Base-by-base conservation (phyloP, 2,113 vertebrate species). In the Centrocercus urophasianus region DNA sequence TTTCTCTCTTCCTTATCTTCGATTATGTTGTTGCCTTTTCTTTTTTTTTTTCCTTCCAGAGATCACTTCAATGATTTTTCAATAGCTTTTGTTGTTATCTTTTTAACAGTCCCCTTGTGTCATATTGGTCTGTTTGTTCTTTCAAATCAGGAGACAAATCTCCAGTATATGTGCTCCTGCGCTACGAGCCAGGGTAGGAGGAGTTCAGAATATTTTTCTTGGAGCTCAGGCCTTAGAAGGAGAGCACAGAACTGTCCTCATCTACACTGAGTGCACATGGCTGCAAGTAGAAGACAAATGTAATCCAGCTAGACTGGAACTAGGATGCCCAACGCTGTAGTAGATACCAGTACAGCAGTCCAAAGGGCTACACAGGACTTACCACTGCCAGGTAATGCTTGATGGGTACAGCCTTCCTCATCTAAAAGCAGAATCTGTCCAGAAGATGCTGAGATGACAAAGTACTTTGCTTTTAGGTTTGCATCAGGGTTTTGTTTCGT, bases 1-100 rank as follows among this genome's bases (percentile, higher is more conserved):
- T 20, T 77, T 79, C 45, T 89, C 43, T 88, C 28, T 71, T 69
- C 36, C 18, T 74, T 67, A 48, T 71, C 83, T 90, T 69, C 20
- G 6, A 73, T 69, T 78, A 73, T 0, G 2, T n/a, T 32, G 52
- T 11, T 32, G 28, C 36, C 22, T 36, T 38, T 38, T 38, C 38
- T 21, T 40, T 54, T 27, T 30, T 30, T 0, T 19, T 59, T 40
- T 52, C 14, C 28, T 2, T 4, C 13, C 34, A n/a, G 11, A 61
- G 32, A 74, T 27, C 81, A 73, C 8, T n/a, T 56, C 5, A 60
- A 11, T 48, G 1, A 48, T 71, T 93, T 92, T 86, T 64, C 24
- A 72, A 48, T 7, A 67, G 36, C 30, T 8, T 85, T 21, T 11
- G 63, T 52, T 89, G 22, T 60, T 79, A 30, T 32, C 24, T 25